Percentiles rank a stretch among this genome's conserved stretches.
phyloP scores from a whole-genome alignment of 1,140 invertebrate species.

The Caenorhabditis inopinata region DNA sequence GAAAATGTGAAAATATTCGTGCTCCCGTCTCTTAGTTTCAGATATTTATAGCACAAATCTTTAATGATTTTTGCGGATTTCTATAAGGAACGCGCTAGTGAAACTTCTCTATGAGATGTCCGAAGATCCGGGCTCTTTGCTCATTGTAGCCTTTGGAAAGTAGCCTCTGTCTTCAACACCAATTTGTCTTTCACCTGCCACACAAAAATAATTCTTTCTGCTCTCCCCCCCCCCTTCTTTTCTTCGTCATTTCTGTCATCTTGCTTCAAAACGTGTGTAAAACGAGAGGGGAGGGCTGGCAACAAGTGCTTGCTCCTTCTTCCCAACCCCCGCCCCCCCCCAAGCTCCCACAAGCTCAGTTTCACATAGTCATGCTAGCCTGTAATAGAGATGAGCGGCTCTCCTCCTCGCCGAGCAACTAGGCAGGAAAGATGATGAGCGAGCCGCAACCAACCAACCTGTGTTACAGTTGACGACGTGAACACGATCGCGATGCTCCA shows the following conservation, averaged over 20 bases:
- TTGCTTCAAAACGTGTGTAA: not conserved
- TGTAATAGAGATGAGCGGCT: not conserved
- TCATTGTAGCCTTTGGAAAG: not conserved
- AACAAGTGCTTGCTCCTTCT: not conserved
- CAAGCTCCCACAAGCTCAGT: no score
- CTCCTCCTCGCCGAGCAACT: no score
- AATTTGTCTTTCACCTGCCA: constrained; percentile 28
- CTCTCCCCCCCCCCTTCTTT: not conserved
- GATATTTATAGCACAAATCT: no score
- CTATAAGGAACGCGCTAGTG: no score
- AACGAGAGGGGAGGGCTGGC: not conserved
- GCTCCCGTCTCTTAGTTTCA: no score
- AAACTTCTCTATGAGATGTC: no score
- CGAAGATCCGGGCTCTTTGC: no score
- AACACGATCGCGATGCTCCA: not conserved
- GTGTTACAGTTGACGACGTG: constrained; percentile 9
- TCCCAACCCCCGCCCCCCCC: no score
- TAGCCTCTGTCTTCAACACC: not conserved
- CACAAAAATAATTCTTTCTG: not conserved
- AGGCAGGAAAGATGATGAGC: no score
- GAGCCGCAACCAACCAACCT: no score
- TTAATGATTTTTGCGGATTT: no score
- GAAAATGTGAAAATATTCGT: no score
- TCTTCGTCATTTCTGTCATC: not conserved
- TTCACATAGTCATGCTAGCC: not conserved